A percentile compares a stretch with the other conserved stretches of the same genome.
phyloP scores from a whole-genome alignment of 2,797 vertebrate genomes.

The Leptatherina wallacei region DNA sequence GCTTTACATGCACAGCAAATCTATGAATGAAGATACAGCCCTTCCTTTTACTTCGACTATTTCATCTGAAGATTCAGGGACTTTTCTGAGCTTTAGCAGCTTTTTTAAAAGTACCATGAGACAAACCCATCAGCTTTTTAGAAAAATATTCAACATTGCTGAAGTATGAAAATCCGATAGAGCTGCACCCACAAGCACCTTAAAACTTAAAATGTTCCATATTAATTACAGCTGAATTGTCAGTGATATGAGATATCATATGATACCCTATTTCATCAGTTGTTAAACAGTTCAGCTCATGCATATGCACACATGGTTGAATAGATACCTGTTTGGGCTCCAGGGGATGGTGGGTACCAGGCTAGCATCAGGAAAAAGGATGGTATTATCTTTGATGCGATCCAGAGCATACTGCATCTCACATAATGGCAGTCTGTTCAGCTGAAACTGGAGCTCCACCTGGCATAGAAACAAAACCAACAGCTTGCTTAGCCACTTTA shows the following conservation, averaged over 20 bases:
- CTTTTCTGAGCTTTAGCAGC: neutral
- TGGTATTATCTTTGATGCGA: conserved; percentile 93
- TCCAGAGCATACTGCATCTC: conserved; percentile 99
- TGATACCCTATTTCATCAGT: too few relatives aligned
- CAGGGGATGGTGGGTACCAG: conserved; percentile 95
- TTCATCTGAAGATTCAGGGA: neutral
- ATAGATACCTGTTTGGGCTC: conserved; percentile 95
- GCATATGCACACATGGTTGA: neutral
- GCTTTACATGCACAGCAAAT: neutral
- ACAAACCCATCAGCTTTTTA: too few relatives aligned
- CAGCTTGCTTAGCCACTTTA: conserved; percentile 5
- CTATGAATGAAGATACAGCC: neutral
- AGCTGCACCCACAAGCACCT: too few relatives aligned
- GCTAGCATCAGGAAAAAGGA: conserved; percentile 94
- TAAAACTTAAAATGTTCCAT: too few relatives aligned
- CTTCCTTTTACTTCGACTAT: neutral
- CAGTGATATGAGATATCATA: too few relatives aligned
- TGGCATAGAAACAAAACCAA: conserved; percentile 61
- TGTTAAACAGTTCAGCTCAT: neutral
- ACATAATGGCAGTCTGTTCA: conserved; percentile 97
- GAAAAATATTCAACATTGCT: neutral
- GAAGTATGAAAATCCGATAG: neutral
- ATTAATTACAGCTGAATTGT: too few relatives aligned
- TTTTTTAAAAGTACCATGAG: too few relatives aligned
- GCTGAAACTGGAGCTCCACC: conserved; percentile 99